A percentile compares a stretch with the other conserved stretches of the same genome.
Conservation (phyloP, 2,888 invertebrate genomes). For the Diploptera punctata region DNA sequence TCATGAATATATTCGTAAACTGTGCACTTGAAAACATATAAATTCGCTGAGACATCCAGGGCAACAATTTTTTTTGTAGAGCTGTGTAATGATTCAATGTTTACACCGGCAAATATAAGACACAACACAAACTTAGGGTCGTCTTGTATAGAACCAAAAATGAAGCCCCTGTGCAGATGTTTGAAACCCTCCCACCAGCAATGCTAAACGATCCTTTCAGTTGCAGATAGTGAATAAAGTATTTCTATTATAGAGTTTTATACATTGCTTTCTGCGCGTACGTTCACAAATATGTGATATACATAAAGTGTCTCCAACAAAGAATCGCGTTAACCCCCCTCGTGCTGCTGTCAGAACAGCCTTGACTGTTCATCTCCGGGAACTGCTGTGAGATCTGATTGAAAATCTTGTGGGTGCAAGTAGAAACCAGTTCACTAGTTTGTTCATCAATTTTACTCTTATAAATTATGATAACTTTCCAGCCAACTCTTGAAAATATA, state of each 20-base stretch:
- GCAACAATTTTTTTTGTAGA: no score
- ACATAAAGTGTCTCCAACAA: constrained; percentile 5
- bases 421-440: no score
- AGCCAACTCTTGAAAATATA: no score
- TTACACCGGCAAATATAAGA: no score
- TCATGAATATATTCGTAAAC: no score
- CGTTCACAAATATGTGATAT: not conserved
- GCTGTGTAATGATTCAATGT: no score
- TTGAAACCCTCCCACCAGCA: not conserved
- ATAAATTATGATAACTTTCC: no score
- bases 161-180: not conserved
- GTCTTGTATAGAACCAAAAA: no score
- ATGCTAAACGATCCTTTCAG: not conserved
- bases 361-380: constrained; percentile 29
- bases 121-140: no score
- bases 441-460: no score
- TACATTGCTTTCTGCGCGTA: not conserved
- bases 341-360: not conserved
- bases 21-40: no score
- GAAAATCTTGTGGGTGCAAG: not conserved
- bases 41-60: no score
- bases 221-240: not conserved
- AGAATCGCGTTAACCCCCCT: constrained; percentile 16
- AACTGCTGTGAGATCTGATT: constrained; percentile 11
- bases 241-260: not conserved